Evolutionary conservation across 2,888 invertebrate species (phyloP).

Genomic region (Unio delphinus): DNA sequence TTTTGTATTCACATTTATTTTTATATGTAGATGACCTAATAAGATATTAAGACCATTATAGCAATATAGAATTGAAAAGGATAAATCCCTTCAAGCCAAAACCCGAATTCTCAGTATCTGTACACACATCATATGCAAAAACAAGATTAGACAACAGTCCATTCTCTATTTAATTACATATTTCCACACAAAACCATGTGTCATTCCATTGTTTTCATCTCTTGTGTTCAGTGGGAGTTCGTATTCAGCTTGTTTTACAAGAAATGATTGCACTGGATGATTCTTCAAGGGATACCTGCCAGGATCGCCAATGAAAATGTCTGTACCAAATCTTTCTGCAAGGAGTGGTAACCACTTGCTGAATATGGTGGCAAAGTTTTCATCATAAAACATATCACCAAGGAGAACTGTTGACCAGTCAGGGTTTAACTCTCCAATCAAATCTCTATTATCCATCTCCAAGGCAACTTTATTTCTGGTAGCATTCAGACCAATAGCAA

Average conservation of each 20-base stretch:
- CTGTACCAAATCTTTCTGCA: constrained; percentile 21
- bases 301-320: constrained; percentile 64
- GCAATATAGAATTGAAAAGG: too few relatives aligned
- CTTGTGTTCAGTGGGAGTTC: constrained; percentile 36
- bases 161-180: constrained; percentile 8
- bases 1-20: too few relatives aligned
- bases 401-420: constrained; percentile 77
- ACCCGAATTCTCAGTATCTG: too few relatives aligned
- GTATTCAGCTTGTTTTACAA: constrained; percentile 38
- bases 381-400: constrained; percentile 82
- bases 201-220: constrained; percentile 56
- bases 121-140: background rate
- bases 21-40: too few relatives aligned
- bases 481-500: constrained; percentile 62
- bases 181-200: constrained; percentile 52
- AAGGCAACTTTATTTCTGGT: constrained; percentile 50
- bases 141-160: background rate
- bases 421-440: constrained; percentile 45
- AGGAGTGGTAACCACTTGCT: constrained; percentile 46
- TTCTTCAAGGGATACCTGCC: constrained; percentile 48
- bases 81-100: too few relatives aligned
- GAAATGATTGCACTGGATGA: constrained; percentile 43
- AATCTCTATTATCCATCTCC: constrained; percentile 78
- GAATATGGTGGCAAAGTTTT: constrained; percentile 44
- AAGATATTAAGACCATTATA: too few relatives aligned